A percentile compares a stretch with the other conserved stretches of the same genome.
Evolutionary conservation across 1,140 invertebrate species (phyloP).

Genomic region (Cryptotermes secundus): DNA sequence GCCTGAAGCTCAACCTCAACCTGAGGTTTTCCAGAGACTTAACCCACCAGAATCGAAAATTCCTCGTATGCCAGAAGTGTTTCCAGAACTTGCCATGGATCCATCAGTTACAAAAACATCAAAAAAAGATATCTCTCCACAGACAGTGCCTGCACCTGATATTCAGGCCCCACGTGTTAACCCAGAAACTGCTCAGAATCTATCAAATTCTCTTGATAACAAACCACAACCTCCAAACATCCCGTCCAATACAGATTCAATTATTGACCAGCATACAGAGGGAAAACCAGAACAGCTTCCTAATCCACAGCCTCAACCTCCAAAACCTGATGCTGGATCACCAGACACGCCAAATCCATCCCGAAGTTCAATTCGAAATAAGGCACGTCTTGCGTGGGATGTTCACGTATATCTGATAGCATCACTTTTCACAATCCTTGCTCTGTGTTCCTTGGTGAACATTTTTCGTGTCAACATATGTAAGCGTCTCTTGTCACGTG

Average conservation of each 20-base stretch:
- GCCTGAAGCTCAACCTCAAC: slow-evolving; percentile 64
- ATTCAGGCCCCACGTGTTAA: slow-evolving; percentile 27
- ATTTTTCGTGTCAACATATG: slow-evolving; percentile 77
- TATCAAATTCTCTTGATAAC: not conserved
- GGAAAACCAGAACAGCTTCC: slow-evolving; percentile 38
- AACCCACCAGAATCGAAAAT: slow-evolving; percentile 23
- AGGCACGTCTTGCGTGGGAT: slow-evolving; percentile 82
- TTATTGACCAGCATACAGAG: not conserved
- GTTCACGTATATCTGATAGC: slow-evolving; percentile 84
- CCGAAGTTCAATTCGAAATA: slow-evolving; percentile 13
- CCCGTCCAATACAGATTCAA: slow-evolving; percentile 5
- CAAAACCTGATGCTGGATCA: slow-evolving; percentile 37
- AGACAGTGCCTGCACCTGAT: slow-evolving; percentile 15
- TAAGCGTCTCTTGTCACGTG: slow-evolving; percentile 74
- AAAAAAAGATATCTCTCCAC: slow-evolving; percentile 16
- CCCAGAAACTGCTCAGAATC: not conserved
- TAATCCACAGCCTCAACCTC: slow-evolving; percentile 45
- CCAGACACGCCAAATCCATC: slow-evolving; percentile 22
- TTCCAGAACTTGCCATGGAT: slow-evolving; percentile 17
- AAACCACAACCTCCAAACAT: not conserved
- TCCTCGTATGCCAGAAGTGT: slow-evolving; percentile 22
- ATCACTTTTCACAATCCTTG: slow-evolving; percentile 76
- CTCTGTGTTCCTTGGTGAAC: slow-evolving; percentile 78
- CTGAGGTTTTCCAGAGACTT: slow-evolving; percentile 16
- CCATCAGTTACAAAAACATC: not conserved